Evolutionary conservation across 1,140 invertebrate genomes (phyloP), one percentile per base, ranked within the genome.

Genomic region (Apis laboriosa): DNA sequence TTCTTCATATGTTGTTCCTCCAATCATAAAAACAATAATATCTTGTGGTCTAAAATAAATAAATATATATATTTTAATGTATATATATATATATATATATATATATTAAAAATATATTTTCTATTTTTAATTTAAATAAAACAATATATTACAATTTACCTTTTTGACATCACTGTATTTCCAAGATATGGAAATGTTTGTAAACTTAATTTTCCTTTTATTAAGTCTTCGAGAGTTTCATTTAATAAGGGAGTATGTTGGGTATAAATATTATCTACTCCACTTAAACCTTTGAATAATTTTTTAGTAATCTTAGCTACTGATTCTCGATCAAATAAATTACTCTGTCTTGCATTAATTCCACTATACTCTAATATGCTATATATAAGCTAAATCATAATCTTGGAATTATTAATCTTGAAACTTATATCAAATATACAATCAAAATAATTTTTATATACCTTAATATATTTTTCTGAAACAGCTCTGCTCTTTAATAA

Each of bases 1-100:
- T 94, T 99, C 99, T 93, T 99, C 99, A 91, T 99, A 99, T 0
- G 99, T 99, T 28, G 97, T 95, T n/a, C 99, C 99, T 34, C 99
- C 99, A 84, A 99, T 96, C 28, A 99, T 97, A 91, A 99, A 99
- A 13, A 99, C 96, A 70, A 99, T 97, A 7, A 99, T 95, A 92
- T 99, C 98, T 92, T 98, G 97, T 1, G 97, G 97, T 90, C 96
- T 96, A 74, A 78, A 67, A 13, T n/a, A 15, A 17, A 43, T 8
- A 83, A 19, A 63, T 61, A 64, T 17, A 68, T 55, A 74, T 56
- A 61, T 43, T 71, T 51, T 9, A 56, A 60, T 73, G 24, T 64
- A 81, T 80, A 34, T 63, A 80, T 67, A 9, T 63, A 60, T 34
- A 58, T n/a, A 76, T 28, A 76, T 43, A 43, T 43, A 43, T 43